These are phyloP conservation scores for Paragorgia papillata DNA, from an alignment of 92 coral and sea anemone species.

Conservation along the genomic window DNA sequence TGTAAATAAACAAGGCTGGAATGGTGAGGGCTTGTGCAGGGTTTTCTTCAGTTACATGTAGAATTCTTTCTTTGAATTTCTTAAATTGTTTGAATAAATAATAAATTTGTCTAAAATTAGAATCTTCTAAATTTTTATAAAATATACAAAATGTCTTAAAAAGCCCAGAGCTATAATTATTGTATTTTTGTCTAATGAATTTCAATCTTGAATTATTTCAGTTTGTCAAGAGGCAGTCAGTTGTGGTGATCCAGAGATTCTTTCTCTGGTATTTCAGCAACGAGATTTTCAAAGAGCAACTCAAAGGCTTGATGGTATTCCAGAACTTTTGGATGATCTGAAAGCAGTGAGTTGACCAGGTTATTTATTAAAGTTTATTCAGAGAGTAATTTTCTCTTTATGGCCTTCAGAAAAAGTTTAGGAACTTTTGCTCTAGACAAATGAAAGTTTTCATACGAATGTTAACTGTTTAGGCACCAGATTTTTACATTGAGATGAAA, in stretches of 20 bases:
- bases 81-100: too few species aligned
- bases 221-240: constrained; percentile 94
- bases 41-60: neutral
- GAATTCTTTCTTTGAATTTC: neutral
- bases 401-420: too few species aligned
- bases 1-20: constrained; percentile 91
- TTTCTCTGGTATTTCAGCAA: constrained; percentile 73
- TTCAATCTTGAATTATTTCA: constrained; percentile 23
- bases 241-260: constrained; percentile 87
- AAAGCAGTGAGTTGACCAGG: constrained; percentile 68
- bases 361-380: neutral
- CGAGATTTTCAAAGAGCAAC: constrained; percentile 94
- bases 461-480: constrained; percentile 72
- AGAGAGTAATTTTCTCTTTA: too few species aligned
- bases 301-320: constrained; percentile 94
- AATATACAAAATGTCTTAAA: neutral
- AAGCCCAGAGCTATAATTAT: neutral
- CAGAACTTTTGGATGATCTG: constrained; percentile 89
- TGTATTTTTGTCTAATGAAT: neutral
- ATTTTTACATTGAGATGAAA: constrained; percentile 98
- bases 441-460: neutral
- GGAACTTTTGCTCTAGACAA: too few species aligned
- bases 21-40: constrained; percentile 60
- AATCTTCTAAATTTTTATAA: neutral
- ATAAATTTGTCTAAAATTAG: too few species aligned